Base-by-base conservation (phyloP, 2,888 invertebrate species). In the Atherix ibis region DNA sequence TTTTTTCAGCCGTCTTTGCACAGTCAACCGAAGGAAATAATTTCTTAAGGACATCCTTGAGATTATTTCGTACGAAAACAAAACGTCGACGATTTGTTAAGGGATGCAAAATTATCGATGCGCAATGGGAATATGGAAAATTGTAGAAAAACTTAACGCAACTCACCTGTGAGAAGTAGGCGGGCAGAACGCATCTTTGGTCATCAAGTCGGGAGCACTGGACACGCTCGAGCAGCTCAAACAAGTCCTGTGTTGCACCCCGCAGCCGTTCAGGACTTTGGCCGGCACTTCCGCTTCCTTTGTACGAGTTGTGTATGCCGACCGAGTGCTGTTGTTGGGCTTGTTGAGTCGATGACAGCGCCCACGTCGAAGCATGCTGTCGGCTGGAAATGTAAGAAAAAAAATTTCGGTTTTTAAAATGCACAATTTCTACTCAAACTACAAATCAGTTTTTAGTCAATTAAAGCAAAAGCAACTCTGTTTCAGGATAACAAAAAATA, bases 181-280 rank as follows among this genome's bases (percentile, higher is more conserved):
- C 76, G 45, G 94, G 92, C 54, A 95, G 70, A 49, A 87, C 88
- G 63, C 94, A 95, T 65, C 95, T 76, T 68, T 97, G 95, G 69
- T 95, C 95, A 60, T 97, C 92, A 54, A 95, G 67, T 42, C 95
- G 75, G 48, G 87, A 87, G 67, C 88, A 83, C 64, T 95, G 94
- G 47, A 91, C 84, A 54, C 85, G 75, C 63, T 94, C 92, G 55
- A 97, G 70, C 50, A 95, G 68, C 62, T 92, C 91, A 63, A 95
- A 91, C 48, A 95, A 72, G 64, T 92, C 92, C 58, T 60, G 63
- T 30, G 67, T 66, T 40, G 67, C 63, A 40, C 66, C 66, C 37
- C 64, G 62, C 40, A 67, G 44, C 39, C 62, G 61, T 51, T 63
- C 67, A 39, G 58, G 66, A 47, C 60, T 35, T 24, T 28, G 34